Conservation (phyloP, 2,797 vertebrate species). For the Picus viridis region DNA sequence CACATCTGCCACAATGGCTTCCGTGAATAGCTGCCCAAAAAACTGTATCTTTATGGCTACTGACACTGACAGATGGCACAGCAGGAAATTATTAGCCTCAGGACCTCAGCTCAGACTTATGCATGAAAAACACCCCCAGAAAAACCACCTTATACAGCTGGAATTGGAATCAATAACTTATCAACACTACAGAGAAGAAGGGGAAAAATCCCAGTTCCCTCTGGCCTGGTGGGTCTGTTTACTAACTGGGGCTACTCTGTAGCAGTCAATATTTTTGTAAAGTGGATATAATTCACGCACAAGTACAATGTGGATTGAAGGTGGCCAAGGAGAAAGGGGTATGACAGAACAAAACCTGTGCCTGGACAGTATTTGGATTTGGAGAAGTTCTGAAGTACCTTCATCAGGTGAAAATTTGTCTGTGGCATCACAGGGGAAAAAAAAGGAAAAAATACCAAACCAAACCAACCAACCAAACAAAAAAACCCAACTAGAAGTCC, state of each 20-base stretch:
- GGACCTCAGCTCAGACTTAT: background rate
- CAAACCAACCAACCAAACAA: too few species aligned
- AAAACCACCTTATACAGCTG: background rate
- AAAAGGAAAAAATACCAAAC: background rate
- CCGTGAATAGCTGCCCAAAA: background rate
- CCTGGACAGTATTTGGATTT: background rate
- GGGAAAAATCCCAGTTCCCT: background rate
- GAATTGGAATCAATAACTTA: conserved; percentile 12
- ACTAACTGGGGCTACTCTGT: background rate
- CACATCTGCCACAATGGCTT: background rate
- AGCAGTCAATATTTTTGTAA: conserved; percentile 1
- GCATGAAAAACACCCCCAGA: background rate
- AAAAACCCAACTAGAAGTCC: background rate
- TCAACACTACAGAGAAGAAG: background rate
- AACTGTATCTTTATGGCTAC: background rate
- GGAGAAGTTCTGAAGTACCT: background rate
- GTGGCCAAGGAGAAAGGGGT: background rate
- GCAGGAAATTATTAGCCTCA: background rate
- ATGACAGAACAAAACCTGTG: background rate
- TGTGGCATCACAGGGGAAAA: background rate
- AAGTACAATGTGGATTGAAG: background rate
- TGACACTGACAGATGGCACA: background rate
- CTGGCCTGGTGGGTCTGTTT: background rate
- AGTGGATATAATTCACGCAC: background rate
- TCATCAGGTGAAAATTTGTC: background rate